Evolutionary conservation across 2,113 vertebrate species (phyloP).

Genomic region (Rostratula benghalensis): DNA sequence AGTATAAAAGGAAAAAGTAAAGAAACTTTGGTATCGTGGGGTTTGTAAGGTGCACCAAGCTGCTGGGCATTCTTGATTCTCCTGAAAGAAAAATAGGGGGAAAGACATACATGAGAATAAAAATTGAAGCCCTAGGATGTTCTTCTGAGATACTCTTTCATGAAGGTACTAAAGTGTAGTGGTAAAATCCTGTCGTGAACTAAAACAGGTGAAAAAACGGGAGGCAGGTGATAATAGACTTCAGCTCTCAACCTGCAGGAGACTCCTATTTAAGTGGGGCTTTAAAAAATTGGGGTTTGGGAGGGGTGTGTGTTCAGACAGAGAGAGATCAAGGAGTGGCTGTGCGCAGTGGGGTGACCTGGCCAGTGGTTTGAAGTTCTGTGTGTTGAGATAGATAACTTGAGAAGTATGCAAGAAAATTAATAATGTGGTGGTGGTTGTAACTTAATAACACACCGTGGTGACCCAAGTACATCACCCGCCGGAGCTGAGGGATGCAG

Average conservation of each 20-base stretch:
- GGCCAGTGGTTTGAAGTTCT: not conserved
- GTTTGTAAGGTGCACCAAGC: not conserved
- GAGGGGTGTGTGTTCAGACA: not conserved
- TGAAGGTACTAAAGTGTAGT: not conserved
- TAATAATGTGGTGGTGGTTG: too few species aligned
- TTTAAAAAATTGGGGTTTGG: not conserved
- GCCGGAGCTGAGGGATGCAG: not conserved
- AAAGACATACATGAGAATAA: not conserved
- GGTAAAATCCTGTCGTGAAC: not conserved
- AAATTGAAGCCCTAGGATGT: not conserved
- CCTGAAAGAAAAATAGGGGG: not conserved
- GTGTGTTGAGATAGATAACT: not conserved
- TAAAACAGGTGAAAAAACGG: not conserved
- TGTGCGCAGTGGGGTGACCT: not conserved
- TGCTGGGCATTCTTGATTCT: not conserved
- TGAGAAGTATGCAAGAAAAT: not conserved
- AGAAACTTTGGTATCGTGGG: not conserved
- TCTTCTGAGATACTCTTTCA: not conserved
- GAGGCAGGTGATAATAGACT: not conserved
- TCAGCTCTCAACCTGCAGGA: not conserved
- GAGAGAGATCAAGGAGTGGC: not conserved
- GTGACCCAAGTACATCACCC: not conserved
- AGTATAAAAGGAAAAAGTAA: not conserved
- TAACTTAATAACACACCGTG: not conserved
- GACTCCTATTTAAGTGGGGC: not conserved